Evolutionary conservation across 2,888 invertebrate genomes (phyloP), one percentile per base, ranked within the genome.

Genomic region (Mesorhabditis spiculigera): DNA sequence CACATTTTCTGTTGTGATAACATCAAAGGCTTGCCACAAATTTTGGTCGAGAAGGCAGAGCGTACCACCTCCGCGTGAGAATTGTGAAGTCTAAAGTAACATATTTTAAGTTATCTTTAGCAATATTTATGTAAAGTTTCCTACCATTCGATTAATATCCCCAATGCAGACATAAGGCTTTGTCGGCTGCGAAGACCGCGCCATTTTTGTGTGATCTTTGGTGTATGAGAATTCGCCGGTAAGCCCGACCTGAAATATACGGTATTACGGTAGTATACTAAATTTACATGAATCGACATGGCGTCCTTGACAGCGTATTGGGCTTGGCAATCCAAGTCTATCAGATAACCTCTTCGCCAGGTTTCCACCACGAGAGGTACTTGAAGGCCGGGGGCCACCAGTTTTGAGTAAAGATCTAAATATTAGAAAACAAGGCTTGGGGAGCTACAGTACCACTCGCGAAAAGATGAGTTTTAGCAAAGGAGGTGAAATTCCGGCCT

Each of bases 131-230:
- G 28, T 28, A 28, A 28, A 28, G 28, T 28, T 28, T 28, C 28
- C 28, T 28, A 92, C 93, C 87, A 91, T 91, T 90, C 95, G 89
- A 86, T 95, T 95, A 71, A 95, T 93, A 86, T 95, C 95, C 5
- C 94, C 95, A 13, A 95, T 90, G 86, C 95, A 95, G 77, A 92
- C 90, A 92, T 93, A 93, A 77, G 87, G 85, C 74, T 89, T 76
- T 5, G 73, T 73, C 43, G 73, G 65, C 4, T 78, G 77, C 58
- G 75, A 87, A 0, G 91, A 89, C 10, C 93, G 90, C 5, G 92
- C 91, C 92, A 93, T 93, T 87, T 93, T 94, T 0, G 93, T 93
- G 86, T 94, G 93, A 86, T 93, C 93, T 72, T 89, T 88, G 73
- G 89, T 89, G 73, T 81, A 80, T 44, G 76, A 74, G 73, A 82